These are phyloP conservation scores for Pheucticus melanocephalus DNA, from an alignment of 2,113 vertebrate genomes.

Conservation along the genomic window DNA sequence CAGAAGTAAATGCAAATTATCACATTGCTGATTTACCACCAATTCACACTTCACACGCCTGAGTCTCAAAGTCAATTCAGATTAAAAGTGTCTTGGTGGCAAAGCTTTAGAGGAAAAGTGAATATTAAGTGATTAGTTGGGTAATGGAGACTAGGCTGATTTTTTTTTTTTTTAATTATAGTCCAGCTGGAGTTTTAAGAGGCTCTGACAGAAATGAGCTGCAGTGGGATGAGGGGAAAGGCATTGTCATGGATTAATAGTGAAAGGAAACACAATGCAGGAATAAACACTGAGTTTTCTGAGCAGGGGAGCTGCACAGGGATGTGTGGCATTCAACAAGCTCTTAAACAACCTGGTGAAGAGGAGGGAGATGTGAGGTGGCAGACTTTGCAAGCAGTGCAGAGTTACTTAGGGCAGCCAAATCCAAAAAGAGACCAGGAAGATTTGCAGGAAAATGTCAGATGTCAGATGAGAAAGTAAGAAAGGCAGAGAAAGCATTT, in stretches of 20 bases:
- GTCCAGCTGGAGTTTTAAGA: not conserved
- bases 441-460: conserved; percentile 17
- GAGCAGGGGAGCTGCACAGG: not conserved
- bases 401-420: conserved; percentile 14
- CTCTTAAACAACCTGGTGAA: not conserved
- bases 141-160: not conserved
- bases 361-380: conserved; percentile 41
- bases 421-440: not conserved
- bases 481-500: not conserved
- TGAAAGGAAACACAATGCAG: not conserved
- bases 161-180: not conserved
- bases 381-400: conserved; percentile 37
- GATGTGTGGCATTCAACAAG: not conserved
- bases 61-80: not conserved
- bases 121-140: not conserved
- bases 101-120: not conserved
- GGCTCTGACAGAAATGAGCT: not conserved
- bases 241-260: not conserved
- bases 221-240: not conserved
- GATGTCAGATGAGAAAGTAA: conserved; percentile 5
- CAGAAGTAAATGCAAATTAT: not conserved
- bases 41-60: not conserved
- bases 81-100: not conserved
- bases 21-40: not conserved
- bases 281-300: not conserved